Evolutionary conservation across 2,888 invertebrate species (phyloP), one percentile per base, ranked within the genome.

Genomic region (Brenthis daphne): DNA sequence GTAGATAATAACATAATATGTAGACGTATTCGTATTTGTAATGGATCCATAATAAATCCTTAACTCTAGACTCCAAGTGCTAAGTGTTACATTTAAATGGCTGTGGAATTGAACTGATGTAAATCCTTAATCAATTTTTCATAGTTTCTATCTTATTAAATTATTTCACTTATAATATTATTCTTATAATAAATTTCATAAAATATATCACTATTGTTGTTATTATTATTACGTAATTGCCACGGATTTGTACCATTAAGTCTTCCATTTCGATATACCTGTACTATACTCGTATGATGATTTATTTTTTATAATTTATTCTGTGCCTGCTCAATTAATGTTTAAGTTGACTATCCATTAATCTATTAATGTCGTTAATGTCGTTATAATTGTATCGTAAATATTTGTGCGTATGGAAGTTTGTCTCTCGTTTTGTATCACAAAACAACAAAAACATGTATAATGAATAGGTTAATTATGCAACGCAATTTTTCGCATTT

Each of bases 101-200:
- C 92, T 92, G 92, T 92, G 92, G 90, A 89, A 89, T 87, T 81
- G 89, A 86, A 91, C 89, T 90, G 88, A 90, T 85, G 82, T 87
- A 88, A 85, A 86, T 84, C 83, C 85, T 85, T 85, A 85, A 86
- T 86, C 82, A 85, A 79, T 79, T 85, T 76, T 77, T 86, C 82
- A 79, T 84, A 82, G 78, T 80, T 77, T 82, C 77, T 82, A 79
- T 83, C 79, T 61, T 84, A 79, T 67, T 81, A 57, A 63, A 68
- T 82, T 73, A 76, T 84, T 85, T 83, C 72, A 79, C 78, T 81
- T 77, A 71, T 73, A 81, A 80, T 80, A 76, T 43, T 43, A 43
- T 79, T 80, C 74, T 80, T 77, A 80, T 79, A 76, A 79, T 80
- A 82, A 79, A 84, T 80, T 81, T 80, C 77, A 79, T 74, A 64